These are phyloP conservation scores for Pachycephala philippinensis DNA, from an alignment of 2,113 vertebrate species.

Conservation along the genomic window DNA sequence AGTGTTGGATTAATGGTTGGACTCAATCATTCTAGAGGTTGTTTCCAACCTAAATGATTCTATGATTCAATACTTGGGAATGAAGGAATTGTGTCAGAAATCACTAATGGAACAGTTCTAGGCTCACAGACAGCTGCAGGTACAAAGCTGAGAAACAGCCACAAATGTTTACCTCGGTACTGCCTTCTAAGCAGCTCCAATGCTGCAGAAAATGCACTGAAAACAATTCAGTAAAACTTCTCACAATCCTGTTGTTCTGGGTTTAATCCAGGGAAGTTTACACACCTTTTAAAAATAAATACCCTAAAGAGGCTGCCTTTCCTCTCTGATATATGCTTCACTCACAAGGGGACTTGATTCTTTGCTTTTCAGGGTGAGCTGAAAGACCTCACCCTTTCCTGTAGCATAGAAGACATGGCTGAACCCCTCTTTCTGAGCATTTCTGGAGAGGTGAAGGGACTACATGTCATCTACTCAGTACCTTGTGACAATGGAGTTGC, in stretches of 20 bases:
- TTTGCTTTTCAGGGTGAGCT: slow-evolving; percentile 75
- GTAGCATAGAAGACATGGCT: slow-evolving; percentile 81
- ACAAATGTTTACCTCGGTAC: neutral
- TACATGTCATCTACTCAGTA: slow-evolving; percentile 77
- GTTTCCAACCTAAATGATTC: neutral
- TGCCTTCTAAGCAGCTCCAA: neutral
- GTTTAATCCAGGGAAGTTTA: neutral
- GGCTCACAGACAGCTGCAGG: neutral
- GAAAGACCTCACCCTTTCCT: slow-evolving; percentile 76
- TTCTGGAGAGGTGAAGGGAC: slow-evolving; percentile 73
- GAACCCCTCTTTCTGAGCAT: slow-evolving; percentile 80
- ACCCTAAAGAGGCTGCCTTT: neutral
- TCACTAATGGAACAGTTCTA: neutral
- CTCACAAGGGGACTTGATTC: neutral
- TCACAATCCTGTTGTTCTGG: neutral
- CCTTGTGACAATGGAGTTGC: neutral
- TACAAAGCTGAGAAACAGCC: neutral
- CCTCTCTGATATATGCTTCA: neutral
- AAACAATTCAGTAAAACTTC: neutral
- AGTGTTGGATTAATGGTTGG: neutral
- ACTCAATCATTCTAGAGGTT: neutral
- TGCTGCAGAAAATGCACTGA: neutral
- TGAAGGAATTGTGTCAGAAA: neutral
- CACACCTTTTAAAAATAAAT: neutral
- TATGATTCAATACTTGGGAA: neutral